Percentiles rank a stretch among this genome's conserved stretches.
Conservation (phyloP, 2,888 invertebrate genomes). For the Pharmacophagus antenor region DNA sequence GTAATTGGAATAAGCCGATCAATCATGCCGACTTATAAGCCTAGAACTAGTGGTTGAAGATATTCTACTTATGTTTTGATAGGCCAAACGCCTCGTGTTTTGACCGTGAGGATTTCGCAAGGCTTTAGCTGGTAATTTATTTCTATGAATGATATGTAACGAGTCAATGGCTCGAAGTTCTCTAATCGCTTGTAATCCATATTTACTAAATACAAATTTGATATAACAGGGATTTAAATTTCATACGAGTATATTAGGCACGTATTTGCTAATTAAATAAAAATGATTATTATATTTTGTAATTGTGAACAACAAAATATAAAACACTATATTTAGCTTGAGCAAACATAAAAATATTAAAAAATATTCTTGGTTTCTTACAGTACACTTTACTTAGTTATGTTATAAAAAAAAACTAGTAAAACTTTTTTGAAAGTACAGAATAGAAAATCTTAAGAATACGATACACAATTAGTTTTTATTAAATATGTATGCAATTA, state of each 20-base stretch:
- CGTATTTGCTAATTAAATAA: background rate
- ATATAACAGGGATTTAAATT: slow-evolving; percentile 8
- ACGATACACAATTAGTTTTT: no score
- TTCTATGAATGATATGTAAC: slow-evolving; percentile 53
- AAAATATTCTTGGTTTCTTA: no score
- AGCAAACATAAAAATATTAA: no score
- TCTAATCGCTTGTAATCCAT: slow-evolving; percentile 48
- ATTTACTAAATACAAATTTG: slow-evolving; percentile 43
- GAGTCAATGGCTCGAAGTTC: slow-evolving; percentile 45
- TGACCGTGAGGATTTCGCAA: slow-evolving; percentile 59
- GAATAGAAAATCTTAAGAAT: no score
- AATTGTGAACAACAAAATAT: background rate
- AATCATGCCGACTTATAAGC: slow-evolving; percentile 17
- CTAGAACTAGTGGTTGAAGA: slow-evolving; percentile 47
- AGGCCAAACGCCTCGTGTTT: slow-evolving; percentile 60
- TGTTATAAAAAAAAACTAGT: no score
- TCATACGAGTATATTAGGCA: no score
- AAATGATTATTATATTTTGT: background rate
- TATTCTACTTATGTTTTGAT: slow-evolving; percentile 68
- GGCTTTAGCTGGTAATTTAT: slow-evolving; percentile 56
- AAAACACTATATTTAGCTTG: background rate
- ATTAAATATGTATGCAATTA: no score
- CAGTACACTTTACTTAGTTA: no score
- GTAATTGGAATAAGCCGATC: slow-evolving; percentile 39
- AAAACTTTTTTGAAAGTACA: no score